Percentiles rank a stretch among this genome's conserved stretches.
Conservation (phyloP, 2,888 invertebrate genomes). For the Agriopis aurantiaria region DNA sequence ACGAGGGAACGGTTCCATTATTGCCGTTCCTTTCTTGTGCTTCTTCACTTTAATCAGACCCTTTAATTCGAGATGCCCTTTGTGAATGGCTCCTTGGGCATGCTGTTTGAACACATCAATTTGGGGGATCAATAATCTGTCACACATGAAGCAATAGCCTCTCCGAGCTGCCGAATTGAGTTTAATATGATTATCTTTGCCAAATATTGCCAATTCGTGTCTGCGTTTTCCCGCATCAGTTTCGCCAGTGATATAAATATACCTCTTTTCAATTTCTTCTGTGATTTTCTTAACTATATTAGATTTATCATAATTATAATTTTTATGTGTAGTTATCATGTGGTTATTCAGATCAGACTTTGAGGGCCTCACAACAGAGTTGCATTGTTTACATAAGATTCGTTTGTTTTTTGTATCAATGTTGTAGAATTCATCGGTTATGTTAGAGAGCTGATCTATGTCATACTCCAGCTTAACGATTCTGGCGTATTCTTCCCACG, state of each 20-base stretch:
- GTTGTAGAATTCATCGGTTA: conserved; percentile 50
- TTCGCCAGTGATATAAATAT: conserved; percentile 16
- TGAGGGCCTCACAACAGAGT: conserved; percentile 44
- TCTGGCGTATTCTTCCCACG: conserved; percentile 11
- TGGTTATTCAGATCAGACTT: conserved; percentile 49
- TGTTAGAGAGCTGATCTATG: conserved; percentile 44
- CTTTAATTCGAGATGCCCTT: conserved; percentile 59
- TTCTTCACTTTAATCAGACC: conserved; percentile 47
- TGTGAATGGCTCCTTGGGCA: conserved; percentile 58
- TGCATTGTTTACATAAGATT: conserved; percentile 61
- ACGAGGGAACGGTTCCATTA: not conserved
- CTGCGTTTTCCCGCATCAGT: conserved; percentile 62
- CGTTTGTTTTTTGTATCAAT: conserved; percentile 51
- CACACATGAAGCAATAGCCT: conserved; percentile 66
- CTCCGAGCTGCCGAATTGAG: conserved; percentile 63
- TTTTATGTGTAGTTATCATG: conserved; percentile 45
- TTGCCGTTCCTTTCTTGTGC: conserved; percentile 33
- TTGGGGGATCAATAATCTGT: conserved; percentile 56
- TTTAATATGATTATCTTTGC: conserved; percentile 60
- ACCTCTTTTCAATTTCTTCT: conserved; percentile 36
- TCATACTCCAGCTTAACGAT: conserved; percentile 39
- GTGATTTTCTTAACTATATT: not conserved
- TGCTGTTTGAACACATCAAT: conserved; percentile 60
- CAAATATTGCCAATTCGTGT: conserved; percentile 59
- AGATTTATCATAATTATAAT: not conserved